Conservation (phyloP, 1,140 invertebrate genomes). For the Batillaria attramentaria region DNA sequence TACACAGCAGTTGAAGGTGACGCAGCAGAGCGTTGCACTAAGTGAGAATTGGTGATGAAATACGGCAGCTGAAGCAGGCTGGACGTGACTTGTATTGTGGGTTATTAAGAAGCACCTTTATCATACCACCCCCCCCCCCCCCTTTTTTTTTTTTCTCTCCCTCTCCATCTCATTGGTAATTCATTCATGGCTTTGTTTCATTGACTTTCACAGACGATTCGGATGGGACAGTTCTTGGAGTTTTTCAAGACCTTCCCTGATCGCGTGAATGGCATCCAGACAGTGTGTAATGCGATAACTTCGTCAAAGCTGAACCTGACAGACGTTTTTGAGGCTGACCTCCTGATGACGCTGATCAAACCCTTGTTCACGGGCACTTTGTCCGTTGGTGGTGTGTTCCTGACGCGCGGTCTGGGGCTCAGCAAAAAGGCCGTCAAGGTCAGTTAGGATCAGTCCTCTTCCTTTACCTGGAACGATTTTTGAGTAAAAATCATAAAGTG, state of each 20-base stretch:
- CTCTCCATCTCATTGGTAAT: no score
- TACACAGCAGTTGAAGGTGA: no score
- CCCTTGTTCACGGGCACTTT: conserved; percentile 18
- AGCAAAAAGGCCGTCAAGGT: conserved; percentile 30
- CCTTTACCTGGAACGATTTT: no score
- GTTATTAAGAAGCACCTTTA: no score
- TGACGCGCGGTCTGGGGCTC: conserved; percentile 19
- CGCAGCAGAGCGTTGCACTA: no score
- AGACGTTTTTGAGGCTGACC: conserved; percentile 18
- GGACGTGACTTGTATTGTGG: no score
- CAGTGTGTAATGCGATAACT: conserved; percentile 9
- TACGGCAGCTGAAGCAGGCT: no score
- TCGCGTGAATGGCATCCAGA: conserved; percentile 22
- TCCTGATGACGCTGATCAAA: conserved; percentile 12
- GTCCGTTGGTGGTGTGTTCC: neutral
- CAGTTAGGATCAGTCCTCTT: no score
- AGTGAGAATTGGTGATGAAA: no score
- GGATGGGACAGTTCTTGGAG: conserved; percentile 20
- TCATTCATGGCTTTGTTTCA: neutral
- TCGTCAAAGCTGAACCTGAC: conserved; percentile 2
- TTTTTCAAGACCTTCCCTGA: conserved; percentile 9
- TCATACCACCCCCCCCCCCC: no score
- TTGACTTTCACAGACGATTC: neutral
- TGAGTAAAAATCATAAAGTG: no score
- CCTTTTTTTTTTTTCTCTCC: no score